phyloP scores from a whole-genome alignment of 2,797 vertebrate species.

The Alosa sapidissima region DNA sequence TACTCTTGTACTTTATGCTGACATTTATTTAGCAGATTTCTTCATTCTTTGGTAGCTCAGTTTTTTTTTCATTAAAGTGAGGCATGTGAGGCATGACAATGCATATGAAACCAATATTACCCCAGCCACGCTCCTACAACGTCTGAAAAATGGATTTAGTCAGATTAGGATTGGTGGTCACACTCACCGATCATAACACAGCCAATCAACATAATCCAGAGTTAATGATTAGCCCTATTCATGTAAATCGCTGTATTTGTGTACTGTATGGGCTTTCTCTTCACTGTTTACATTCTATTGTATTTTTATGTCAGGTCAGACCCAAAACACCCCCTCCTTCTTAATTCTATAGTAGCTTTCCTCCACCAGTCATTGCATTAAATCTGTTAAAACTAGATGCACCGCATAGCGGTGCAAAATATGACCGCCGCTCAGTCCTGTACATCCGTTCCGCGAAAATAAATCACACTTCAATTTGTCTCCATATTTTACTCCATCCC shows the following conservation, averaged over 20 bases:
- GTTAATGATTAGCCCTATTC: neutral
- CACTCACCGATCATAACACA: constrained; percentile 11
- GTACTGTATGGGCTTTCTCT: neutral
- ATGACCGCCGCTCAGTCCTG: too few species aligned
- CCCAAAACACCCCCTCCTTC: neutral
- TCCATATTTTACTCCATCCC: too few species aligned
- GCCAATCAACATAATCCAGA: neutral
- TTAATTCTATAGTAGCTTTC: neutral
- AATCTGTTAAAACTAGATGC: neutral
- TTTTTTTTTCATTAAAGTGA: neutral
- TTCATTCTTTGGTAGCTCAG: neutral
- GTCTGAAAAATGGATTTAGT: constrained; percentile 18
- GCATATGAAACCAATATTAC: neutral
- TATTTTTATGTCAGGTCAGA: neutral
- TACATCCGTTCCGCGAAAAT: too few species aligned
- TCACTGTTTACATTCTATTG: neutral
- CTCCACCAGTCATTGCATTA: neutral
- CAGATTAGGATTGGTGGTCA: constrained; percentile 14
- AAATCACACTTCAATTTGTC: too few species aligned
- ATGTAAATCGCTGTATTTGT: neutral
- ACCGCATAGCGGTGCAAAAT: too few species aligned
- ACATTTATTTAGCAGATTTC: neutral
- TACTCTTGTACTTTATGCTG: neutral
- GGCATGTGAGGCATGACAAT: neutral
- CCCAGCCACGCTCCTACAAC: neutral